Evolutionary conservation across 2,888 invertebrate genomes (phyloP).

Genomic region (Diaprepes abbreviatus): DNA sequence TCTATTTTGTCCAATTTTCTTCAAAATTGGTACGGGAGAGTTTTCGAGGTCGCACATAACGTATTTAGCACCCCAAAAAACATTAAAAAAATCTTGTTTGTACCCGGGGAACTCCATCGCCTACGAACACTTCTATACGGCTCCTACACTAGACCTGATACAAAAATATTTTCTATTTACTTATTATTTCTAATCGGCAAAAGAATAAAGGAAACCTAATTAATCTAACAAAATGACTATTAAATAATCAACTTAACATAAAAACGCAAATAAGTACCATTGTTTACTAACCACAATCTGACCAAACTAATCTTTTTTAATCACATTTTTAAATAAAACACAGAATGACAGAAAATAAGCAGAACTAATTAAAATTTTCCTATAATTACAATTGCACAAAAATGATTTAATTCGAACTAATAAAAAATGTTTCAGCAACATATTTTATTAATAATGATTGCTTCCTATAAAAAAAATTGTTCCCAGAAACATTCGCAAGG

Average conservation of each 20-base stretch:
- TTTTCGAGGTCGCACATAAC: neutral
- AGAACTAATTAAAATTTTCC: neutral
- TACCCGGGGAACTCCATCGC: too few relatives aligned
- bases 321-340: neutral
- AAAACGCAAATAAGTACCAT: neutral
- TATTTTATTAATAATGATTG: neutral
- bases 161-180: too few relatives aligned
- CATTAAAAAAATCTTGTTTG: too few relatives aligned
- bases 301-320: neutral
- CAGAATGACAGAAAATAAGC: neutral
- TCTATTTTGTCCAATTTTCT: too few relatives aligned
- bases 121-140: too few relatives aligned
- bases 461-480: neutral
- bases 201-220: too few relatives aligned
- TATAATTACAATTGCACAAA: neutral
- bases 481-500: conserved; percentile 1
- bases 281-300: neutral
- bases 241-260: neutral
- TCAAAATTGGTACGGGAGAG: too few relatives aligned
- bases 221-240: neutral
- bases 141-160: too few relatives aligned
- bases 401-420: neutral
- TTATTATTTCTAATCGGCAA: too few relatives aligned
- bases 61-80: neutral
- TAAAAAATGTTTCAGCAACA: neutral